Evolutionary conservation across 1,140 invertebrate species (phyloP).

Genomic region (Galendromus occidentalis): DNA sequence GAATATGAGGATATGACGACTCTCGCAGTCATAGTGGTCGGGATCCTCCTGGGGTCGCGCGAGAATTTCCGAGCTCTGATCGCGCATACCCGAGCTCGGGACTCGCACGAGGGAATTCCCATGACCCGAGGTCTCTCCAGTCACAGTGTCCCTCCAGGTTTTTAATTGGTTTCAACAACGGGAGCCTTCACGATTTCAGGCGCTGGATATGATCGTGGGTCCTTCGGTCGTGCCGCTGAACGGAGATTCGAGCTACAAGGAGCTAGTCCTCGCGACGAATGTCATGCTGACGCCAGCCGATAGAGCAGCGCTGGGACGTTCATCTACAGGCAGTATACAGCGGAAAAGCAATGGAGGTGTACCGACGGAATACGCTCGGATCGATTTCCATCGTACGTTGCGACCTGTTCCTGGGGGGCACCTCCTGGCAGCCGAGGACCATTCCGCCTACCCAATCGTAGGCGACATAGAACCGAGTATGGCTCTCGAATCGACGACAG

Average conservation of each 20-base stretch:
- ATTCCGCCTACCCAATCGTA: not conserved
- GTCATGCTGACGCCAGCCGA: not conserved
- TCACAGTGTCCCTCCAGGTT: too few relatives aligned
- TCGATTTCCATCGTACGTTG: constrained; percentile 1
- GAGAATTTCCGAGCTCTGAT: too few relatives aligned
- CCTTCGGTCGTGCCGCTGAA: not conserved
- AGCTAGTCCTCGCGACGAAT: constrained; percentile 7
- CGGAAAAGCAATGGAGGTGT: not conserved
- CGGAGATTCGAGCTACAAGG: not conserved
- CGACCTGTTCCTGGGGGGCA: not conserved
- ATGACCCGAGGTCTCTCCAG: too few relatives aligned
- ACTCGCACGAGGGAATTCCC: too few relatives aligned
- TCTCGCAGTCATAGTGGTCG: too few relatives aligned
- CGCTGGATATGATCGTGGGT: not conserved
- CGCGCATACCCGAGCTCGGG: too few relatives aligned
- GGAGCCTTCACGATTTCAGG: too few relatives aligned
- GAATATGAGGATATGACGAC: too few relatives aligned
- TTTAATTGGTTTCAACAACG: too few relatives aligned
- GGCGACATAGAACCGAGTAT: constrained; percentile 9
- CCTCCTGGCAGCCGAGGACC: not conserved
- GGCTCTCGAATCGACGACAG: not conserved
- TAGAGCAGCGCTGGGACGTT: not conserved
- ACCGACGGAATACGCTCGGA: constrained; percentile 1
- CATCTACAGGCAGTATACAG: not conserved
- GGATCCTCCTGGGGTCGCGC: too few relatives aligned